Base-by-base conservation (phyloP, 2,888 invertebrate species). In the Embidobia sp. region DNA sequence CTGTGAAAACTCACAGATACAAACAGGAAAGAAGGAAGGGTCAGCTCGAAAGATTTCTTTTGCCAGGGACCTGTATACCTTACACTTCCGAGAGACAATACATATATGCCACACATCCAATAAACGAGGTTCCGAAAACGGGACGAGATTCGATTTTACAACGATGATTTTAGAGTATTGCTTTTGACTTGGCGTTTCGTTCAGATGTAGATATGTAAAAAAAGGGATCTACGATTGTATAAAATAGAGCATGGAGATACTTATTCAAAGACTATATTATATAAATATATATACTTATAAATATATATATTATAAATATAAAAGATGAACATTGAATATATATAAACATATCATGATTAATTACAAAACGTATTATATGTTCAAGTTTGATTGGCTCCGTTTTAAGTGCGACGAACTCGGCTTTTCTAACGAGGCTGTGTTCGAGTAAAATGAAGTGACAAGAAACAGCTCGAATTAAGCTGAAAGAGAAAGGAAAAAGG, bases 61-160 rank as follows among this genome's bases (percentile, higher is more conserved):
- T 31, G 31, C 31, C 48, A 19, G 33, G 40, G 33, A 67, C 19
- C 35, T 37, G 13, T 69, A 22, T 35, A 69, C 7, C 44, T 19
- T 63, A 72, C 48, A 42, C 77, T 72, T 77, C 77, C 72, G 61
- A 72, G 26, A 70, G 77, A 77, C 77, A 77, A 77, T 77, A 77
- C 66, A 22, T 66, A 67, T 35, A 76, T 29, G 70, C 44, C 57
- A 53, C 59, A 57, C 37, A 61, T 35, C 59, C 59, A 19, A 61
- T 63, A 53, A 66, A 51, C 53, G 44, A 61, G 33, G 75, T 67
- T 61, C 53, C 55, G 55, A 44, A 59, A 72, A 61, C 70, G 53
- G 64, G 66, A 77, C 51, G 40, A 66, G 61, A 72, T 66, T 64
- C 44, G 64, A 55, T 18, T 48, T 49, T 42, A 16, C 10, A n/a